Base-by-base conservation (phyloP, 2,113 vertebrate genomes). In the Engystomops pustulosus region DNA sequence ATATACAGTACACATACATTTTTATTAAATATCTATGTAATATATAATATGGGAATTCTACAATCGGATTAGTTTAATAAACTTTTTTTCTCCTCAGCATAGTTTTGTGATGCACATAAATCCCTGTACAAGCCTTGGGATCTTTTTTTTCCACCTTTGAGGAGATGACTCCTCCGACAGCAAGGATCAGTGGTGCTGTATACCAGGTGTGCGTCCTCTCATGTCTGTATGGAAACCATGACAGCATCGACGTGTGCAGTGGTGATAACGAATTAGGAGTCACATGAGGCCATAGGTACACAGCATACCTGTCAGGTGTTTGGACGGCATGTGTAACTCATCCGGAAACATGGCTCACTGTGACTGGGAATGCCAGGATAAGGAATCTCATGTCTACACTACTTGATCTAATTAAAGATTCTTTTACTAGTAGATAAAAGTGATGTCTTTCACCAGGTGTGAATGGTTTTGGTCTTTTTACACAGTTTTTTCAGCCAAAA, bases 191-290 rank as follows among this genome's bases (percentile, higher is more conserved):
- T 51, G 30, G 30, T 72, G 47, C 41, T 14, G 23, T 18, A 75
- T 27, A 49, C 44, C 71, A 75, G 45, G 44, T 49, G 45, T 75
- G 32, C 71, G 9, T 12, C 34, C 34, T 38, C 67, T 38, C 32
- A 69, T 36, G 34, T 69, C 67, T 30, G 47, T 36, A 30, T 53
- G 17, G 72, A 53, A 53, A 53, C 47, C 47, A 76, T 55, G 72
- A 53, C 44, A 47, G 69, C 69, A 17, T 11, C 5, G 23, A 15
- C 9, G 20, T n/a, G 23, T 15, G 8, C 38, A 17, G 41, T 27
- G 4, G 27, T 74, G 70, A 41, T 27, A 49, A 47, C 5, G 12
- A 74, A 74, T 74, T 30, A 49, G 9, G 45, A 17, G 44, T 74
- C 44, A 20, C 23, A 49, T 49, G 12, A 49, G 71, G 45, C 25